A percentile compares a stretch with the other conserved stretches of the same genome.
These are phyloP conservation scores for Trematocara unimaculatum DNA, from an alignment of 2,113 vertebrate species.

Conservation along the genomic window DNA sequence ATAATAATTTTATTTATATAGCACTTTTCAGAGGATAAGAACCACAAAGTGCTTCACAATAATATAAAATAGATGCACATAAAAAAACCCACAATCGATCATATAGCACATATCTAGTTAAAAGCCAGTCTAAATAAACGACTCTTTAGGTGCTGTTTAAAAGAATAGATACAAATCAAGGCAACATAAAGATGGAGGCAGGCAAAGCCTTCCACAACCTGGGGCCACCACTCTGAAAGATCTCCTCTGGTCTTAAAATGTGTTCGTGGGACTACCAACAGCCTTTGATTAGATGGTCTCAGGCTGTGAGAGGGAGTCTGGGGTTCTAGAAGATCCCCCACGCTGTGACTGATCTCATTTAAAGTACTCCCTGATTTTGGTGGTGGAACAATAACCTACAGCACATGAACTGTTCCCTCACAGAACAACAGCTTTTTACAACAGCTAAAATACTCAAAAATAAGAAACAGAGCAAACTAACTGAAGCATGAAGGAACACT, in stretches of 20 bases:
- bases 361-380: neutral
- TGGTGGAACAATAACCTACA: neutral
- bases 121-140: neutral
- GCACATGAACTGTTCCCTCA: neutral
- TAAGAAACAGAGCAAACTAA: neutral
- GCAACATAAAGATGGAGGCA: neutral
- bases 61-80: neutral
- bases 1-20: neutral
- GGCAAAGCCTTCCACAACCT: neutral
- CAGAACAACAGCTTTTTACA: neutral
- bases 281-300: neutral
- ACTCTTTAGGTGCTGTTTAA: neutral
- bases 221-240: neutral
- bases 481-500: neutral
- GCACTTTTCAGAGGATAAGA: neutral
- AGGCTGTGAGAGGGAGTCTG: neutral
- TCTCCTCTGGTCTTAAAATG: neutral
- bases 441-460: neutral
- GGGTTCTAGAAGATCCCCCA: neutral
- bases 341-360: neutral
- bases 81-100: rapidly evolving
- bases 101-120: neutral
- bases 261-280: neutral
- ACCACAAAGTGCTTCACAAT: neutral
- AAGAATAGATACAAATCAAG: neutral